phyloP scores from a whole-genome alignment of 1,140 invertebrate species.

The Macrocentrus cingulum region DNA sequence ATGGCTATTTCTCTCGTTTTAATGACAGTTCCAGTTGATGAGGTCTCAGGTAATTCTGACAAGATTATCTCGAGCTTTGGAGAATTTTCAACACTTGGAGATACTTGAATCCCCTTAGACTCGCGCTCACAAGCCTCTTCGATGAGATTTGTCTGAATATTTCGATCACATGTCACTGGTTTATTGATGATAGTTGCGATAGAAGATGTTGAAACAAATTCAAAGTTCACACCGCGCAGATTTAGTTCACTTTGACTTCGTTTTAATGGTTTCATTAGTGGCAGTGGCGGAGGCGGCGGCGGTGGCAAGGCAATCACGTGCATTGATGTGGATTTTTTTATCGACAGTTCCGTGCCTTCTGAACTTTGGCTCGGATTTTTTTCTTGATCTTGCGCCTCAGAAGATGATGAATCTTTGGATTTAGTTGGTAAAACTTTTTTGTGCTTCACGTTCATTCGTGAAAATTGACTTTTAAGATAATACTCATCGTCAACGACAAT shows the following conservation, averaged over 20 bases:
- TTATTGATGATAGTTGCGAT: constrained; percentile 55
- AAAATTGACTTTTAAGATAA: constrained; percentile 11
- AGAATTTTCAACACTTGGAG: constrained; percentile 17
- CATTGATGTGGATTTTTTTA: constrained; percentile 54
- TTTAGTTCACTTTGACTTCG: constrained; percentile 55
- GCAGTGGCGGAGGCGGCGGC: too few relatives aligned
- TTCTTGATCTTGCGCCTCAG: constrained; percentile 33
- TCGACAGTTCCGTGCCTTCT: constrained; percentile 12
- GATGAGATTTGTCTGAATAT: constrained; percentile 48
- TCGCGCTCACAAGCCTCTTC: constrained; percentile 34
- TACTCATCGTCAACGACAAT: constrained; percentile 32
- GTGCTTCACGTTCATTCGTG: constrained; percentile 19
- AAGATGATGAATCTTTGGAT: constrained; percentile 24
- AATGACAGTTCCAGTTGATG: not conserved
- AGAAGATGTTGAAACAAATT: constrained; percentile 54
- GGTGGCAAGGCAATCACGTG: constrained; percentile 37
- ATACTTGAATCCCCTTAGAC: constrained; percentile 52
- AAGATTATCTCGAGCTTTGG: not conserved
- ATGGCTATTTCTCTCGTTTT: not conserved
- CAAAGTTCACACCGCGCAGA: constrained; percentile 38
- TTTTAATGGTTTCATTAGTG: constrained; percentile 38
- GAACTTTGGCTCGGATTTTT: constrained; percentile 35
- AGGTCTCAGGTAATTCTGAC: not conserved
- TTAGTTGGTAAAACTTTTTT: not conserved
- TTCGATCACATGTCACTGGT: constrained; percentile 49